phyloP scores from a whole-genome alignment of 2,113 vertebrate species.

The Phyllostomus hastatus region DNA sequence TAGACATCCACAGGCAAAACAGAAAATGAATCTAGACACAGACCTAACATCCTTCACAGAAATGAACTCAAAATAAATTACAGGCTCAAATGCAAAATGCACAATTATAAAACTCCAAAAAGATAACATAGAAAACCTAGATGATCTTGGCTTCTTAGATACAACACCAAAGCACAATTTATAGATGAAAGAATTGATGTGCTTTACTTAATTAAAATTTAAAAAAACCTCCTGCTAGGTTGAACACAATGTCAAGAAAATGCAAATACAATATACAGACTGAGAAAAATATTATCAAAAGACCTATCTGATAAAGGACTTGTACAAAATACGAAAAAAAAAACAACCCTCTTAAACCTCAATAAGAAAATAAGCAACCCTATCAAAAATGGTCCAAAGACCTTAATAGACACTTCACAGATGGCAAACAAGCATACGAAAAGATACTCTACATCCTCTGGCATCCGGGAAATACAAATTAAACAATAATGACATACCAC shows the following conservation, averaged over 20 bases:
- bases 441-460: background rate
- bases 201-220: background rate
- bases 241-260: background rate
- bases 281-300: background rate
- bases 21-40: background rate
- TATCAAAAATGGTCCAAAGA: background rate
- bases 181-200: background rate
- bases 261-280: background rate
- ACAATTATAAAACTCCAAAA: background rate
- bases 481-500: background rate
- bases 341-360: background rate
- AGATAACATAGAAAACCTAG: background rate
- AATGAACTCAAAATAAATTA: background rate
- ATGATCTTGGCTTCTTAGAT: background rate
- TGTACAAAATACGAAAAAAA: background rate
- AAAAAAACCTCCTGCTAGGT: background rate
- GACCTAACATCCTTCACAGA: background rate
- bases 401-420: background rate
- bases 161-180: background rate
- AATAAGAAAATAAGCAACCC: background rate
- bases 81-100: background rate
- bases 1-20: background rate
- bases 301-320: background rate
- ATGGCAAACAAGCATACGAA: background rate
- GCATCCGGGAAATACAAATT: background rate